These are phyloP conservation scores for Malaclemys terrapin DNA, from an alignment of 2,113 vertebrate genomes.

Conservation along the genomic window DNA sequence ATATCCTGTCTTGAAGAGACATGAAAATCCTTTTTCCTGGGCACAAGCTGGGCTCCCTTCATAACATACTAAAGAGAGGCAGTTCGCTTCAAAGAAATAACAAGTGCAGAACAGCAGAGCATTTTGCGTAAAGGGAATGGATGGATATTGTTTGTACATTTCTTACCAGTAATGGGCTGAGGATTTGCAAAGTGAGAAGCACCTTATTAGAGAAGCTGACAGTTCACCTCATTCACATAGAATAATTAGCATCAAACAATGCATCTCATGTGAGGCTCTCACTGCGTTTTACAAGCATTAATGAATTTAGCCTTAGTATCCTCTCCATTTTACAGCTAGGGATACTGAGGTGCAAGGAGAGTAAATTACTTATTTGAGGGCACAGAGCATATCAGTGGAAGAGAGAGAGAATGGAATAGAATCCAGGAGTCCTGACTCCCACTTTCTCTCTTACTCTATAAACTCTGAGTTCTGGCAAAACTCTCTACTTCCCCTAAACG, in stretches of 20 bases:
- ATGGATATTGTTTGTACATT: not conserved
- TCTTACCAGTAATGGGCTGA: not conserved
- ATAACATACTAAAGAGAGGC: not conserved
- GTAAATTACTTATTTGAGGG: not conserved
- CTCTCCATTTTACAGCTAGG: not conserved
- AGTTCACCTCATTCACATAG: not conserved
- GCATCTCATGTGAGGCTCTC: not conserved
- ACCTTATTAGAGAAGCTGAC: not conserved
- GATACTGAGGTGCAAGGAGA: not conserved
- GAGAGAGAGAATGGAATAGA: not conserved
- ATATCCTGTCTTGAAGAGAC: not conserved
- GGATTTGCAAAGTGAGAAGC: not conserved
- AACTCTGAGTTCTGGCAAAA: not conserved
- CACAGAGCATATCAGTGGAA: not conserved
- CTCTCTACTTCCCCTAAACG: not conserved
- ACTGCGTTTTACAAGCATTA: not conserved
- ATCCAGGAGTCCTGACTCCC: not conserved
- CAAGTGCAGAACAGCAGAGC: not conserved
- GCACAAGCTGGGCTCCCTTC: not conserved
- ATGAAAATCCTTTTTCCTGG: not conserved
- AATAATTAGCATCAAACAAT: not conserved
- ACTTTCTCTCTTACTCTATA: not conserved
- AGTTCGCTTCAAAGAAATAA: not conserved
- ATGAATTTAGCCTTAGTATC: not conserved
- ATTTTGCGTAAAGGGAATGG: not conserved